Base-by-base conservation (phyloP, 2,113 vertebrate genomes). In the Ammodramus savannarum region DNA sequence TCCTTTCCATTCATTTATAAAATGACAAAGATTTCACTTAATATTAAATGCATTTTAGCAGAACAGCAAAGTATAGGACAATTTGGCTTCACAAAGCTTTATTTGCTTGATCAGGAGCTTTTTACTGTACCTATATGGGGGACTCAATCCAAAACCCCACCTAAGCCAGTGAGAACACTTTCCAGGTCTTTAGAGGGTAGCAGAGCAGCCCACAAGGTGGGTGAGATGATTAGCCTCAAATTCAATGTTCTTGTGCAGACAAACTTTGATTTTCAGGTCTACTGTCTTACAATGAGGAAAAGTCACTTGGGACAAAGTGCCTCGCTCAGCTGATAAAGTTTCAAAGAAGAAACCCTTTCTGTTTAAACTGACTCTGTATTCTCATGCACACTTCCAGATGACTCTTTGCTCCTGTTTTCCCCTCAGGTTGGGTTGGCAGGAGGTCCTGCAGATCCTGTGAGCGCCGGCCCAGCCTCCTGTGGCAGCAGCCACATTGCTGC, bases 401-500 rank as follows among this genome's bases (percentile, higher is more conserved):
- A 51, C 55, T 63, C 17, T 52, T 85, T 52, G 13, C 4, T 10
- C 4, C 29, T 16, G 6, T 18, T 14, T 39, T n/a, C 2, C n/a
- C 14, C 2, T 3, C 9, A 23, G 7, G 7, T 62, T 44, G 19
- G 32, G 29, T 46, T 43, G n/a, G 23, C 39, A 67, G 69, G 57
- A 86, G 12, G 41, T 29, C 4, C 52, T 62, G 48, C 68, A 79
- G 39, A 49, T 6, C 25, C 66, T 63, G 31, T 16, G 44, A 34
- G n/a, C 2, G 4, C 32, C 17, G 17, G 80, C 38, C 38, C 44
- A 38, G 38, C 29, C 27, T 79, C 11, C 51, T 36, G 15, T 1
- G 2, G 20, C 46, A 67, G 48, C 17, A 74, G 11, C 68, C 16
- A 1, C 13, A 1, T 31, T 3, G 0, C 67, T 80, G 39, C 36